Evolutionary conservation across 2,113 vertebrate species (phyloP), one percentile per base, ranked within the genome.

Genomic region (Hassar affinis): DNA sequence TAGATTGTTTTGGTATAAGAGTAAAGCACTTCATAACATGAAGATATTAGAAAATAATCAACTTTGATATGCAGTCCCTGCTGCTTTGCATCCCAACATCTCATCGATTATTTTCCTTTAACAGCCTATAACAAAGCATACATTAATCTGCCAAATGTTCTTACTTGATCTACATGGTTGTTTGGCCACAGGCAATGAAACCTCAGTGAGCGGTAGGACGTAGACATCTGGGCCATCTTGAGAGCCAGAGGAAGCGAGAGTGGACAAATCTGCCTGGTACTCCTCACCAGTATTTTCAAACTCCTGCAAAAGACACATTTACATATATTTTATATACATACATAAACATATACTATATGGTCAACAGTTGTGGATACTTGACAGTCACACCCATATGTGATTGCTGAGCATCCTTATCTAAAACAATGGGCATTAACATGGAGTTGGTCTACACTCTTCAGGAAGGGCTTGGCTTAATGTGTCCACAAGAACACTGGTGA

Each of bases 91-190:
- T 14, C 10, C 42, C 25, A 49, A 76, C 14, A 27, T 75, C 14
- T 2, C 45, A 75, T 12, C 45, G 9, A 45, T 45, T 51, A 30
- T 75, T 75, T 75, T 33, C 15, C 10, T 52, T 9, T 51, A 51
- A 52, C 15, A 15, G 25, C 25, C 17, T 17, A 49, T n/a, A 25
- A n/a, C 5, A n/a, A 33, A 49, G 49, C 27, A 56, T 77, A 35
- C 30, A 54, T 47, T 22, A 6, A 75, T 27, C 22, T 56, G 75
- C 10, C 57, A 69, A 4, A 25, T 56, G 56, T 74, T 87, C 95
- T 96, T 96, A 99, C 98, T 97, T 94, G 98, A 96, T 93, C 96
- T 94, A 69, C 96, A 95, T 0, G 97, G 97, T 93, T 99, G 97
- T 92, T 96, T 97, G 92, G 98, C 96, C 91, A 97, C 96, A 74